Evolutionary conservation across 2,797 vertebrate species (phyloP).

Genomic region (Sebastes alutus): DNA sequence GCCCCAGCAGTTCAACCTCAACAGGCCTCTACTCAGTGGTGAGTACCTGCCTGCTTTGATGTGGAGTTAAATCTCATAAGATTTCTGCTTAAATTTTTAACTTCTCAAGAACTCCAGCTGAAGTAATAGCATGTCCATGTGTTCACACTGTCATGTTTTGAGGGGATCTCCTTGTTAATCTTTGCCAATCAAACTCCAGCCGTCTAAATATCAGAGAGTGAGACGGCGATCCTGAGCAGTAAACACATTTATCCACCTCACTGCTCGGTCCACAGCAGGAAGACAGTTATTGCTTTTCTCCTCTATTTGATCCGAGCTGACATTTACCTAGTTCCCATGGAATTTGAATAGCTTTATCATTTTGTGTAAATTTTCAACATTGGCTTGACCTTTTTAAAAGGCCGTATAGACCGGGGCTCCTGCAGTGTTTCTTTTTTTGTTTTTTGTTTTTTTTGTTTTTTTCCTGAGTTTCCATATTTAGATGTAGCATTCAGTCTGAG

Average conservation of each 20-base stretch:
- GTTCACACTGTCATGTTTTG: background rate
- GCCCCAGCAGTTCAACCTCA: slow-evolving; percentile 91
- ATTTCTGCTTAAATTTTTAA: background rate
- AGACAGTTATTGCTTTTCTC: slow-evolving; percentile 40
- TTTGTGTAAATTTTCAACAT: slow-evolving; percentile 48
- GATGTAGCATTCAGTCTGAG: slow-evolving; percentile 14
- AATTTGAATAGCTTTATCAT: slow-evolving; percentile 62
- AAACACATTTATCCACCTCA: slow-evolving; percentile 33
- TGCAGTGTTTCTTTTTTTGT: background rate
- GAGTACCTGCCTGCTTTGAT: slow-evolving; percentile 57
- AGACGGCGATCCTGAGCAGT: slow-evolving; percentile 15
- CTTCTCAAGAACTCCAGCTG: background rate
- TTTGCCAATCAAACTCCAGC: slow-evolving; percentile 13
- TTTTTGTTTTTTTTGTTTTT: background rate
- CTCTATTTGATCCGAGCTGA: slow-evolving; percentile 59
- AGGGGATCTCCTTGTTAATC: slow-evolving; percentile 5
- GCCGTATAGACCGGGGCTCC: slow-evolving; percentile 12
- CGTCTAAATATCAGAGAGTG: slow-evolving; percentile 50
- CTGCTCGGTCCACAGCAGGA: slow-evolving; percentile 15
- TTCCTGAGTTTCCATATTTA: slow-evolving; percentile 39
- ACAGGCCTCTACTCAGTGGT: slow-evolving; percentile 95
- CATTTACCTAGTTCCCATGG: slow-evolving; percentile 67
- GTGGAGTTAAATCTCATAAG: background rate
- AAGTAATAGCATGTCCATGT: background rate
- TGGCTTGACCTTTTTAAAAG: slow-evolving; percentile 64